Evolutionary conservation across 2,888 invertebrate species (phyloP).

Genomic region (Girardia tigrina): DNA sequence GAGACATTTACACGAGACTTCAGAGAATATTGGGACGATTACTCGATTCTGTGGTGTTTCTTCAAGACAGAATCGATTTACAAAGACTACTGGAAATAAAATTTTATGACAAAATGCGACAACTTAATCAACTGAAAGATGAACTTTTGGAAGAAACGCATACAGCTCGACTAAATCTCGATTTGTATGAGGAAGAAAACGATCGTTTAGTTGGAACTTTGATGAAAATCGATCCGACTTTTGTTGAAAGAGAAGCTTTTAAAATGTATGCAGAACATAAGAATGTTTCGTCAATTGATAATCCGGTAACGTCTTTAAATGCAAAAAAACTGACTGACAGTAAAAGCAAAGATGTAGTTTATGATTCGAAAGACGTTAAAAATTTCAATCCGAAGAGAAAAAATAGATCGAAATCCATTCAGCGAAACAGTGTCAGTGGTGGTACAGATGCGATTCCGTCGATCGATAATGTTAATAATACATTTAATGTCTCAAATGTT

Average conservation of each 20-base stretch:
- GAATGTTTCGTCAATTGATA: not conserved
- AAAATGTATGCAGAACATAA: not conserved
- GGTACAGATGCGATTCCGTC: not conserved
- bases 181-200: conserved; percentile 33
- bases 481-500: not conserved
- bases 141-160: conserved; percentile 29
- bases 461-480: not conserved
- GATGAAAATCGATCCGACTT: conserved; percentile 30
- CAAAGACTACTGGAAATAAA: conserved; percentile 18
- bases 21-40: conserved; percentile 6
- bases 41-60: not conserved
- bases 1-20: conserved; percentile 23
- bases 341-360: not conserved
- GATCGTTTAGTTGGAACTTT: conserved; percentile 32
- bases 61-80: conserved; percentile 14
- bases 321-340: not conserved
- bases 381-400: not conserved
- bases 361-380: not conserved
- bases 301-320: not conserved
- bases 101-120: conserved; percentile 24
- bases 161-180: not conserved
- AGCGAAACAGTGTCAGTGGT: not conserved
- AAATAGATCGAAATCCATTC: not conserved
- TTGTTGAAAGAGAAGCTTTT: conserved; percentile 26
- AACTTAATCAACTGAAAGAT: not conserved